A percentile compares a stretch with the other conserved stretches of the same genome.
phyloP scores from a whole-genome alignment of 2,797 vertebrate genomes.

The Gobio occitaniae region DNA sequence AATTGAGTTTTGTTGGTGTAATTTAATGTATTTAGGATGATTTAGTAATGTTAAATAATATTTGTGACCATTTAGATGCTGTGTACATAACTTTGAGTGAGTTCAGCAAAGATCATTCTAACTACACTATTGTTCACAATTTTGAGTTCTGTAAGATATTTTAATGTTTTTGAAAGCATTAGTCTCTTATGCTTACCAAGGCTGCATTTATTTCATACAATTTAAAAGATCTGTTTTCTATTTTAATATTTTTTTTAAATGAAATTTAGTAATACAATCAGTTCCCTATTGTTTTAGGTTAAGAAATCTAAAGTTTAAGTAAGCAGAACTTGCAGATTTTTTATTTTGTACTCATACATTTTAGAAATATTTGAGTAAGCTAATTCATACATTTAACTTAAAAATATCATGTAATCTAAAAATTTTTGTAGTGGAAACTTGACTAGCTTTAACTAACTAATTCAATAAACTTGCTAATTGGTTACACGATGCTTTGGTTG shows the following conservation, averaged over 20 bases:
- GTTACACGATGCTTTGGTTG: too few species aligned
- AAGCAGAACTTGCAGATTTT: too few species aligned
- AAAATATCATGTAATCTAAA: too few species aligned
- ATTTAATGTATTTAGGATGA: background rate
- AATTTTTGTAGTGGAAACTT: too few species aligned
- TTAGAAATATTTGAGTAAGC: too few species aligned
- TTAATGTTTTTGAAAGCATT: background rate
- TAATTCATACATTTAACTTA: too few species aligned
- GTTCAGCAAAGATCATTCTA: background rate
- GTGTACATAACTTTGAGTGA: background rate
- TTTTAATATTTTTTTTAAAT: background rate
- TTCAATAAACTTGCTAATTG: too few species aligned
- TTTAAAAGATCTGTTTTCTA: background rate
- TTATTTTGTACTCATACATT: too few species aligned
- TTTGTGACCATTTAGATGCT: background rate
- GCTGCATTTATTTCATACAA: background rate
- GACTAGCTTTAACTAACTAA: too few species aligned
- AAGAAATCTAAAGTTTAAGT: too few species aligned
- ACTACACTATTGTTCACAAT: background rate
- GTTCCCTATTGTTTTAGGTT: too few species aligned
- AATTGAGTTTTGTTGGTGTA: background rate
- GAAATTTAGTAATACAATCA: background rate
- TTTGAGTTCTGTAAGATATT: background rate
- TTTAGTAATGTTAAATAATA: background rate
- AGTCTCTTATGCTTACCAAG: background rate